phyloP scores from a whole-genome alignment of 2,888 invertebrate genomes.

The Cyclophora albipunctata region DNA sequence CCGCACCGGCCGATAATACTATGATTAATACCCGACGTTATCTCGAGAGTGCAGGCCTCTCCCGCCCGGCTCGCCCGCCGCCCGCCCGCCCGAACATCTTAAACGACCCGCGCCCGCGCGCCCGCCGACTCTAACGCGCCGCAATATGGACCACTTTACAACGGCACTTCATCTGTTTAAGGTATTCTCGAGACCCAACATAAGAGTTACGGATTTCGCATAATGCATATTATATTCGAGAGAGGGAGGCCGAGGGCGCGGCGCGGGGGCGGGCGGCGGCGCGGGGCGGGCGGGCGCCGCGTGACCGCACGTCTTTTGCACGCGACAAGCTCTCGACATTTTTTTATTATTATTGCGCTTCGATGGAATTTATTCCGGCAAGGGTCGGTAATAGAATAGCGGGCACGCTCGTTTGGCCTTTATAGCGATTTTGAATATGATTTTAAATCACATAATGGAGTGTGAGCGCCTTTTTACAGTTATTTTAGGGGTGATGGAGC shows the following conservation, averaged over 20 bases:
- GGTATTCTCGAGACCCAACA: slow-evolving; percentile 61
- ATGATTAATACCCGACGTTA: slow-evolving; percentile 74
- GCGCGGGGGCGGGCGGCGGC: slow-evolving; percentile 20
- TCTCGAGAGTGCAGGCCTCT: slow-evolving; percentile 70
- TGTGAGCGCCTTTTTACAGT: slow-evolving; percentile 56
- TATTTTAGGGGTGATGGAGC: slow-evolving; percentile 43
- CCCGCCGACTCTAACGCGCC: slow-evolving; percentile 13
- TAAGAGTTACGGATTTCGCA: slow-evolving; percentile 75
- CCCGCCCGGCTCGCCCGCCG: slow-evolving; percentile 30
- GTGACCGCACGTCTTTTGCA: slow-evolving; percentile 74
- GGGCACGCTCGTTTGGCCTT: slow-evolving; percentile 56
- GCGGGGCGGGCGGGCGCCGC: slow-evolving; percentile 36
- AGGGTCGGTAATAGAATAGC: slow-evolving; percentile 63
- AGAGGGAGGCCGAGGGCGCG: slow-evolving; percentile 36
- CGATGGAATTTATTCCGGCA: slow-evolving; percentile 66
- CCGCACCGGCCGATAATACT: slow-evolving; percentile 69
- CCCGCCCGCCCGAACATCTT: slow-evolving; percentile 20
- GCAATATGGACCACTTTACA: slow-evolving; percentile 19
- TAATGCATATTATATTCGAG: slow-evolving; percentile 73
- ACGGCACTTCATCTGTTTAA: slow-evolving; percentile 30
- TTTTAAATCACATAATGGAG: slow-evolving; percentile 73
- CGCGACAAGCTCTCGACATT: slow-evolving; percentile 74
- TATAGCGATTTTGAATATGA: slow-evolving; percentile 68
- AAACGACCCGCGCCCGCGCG: slow-evolving; percentile 6
- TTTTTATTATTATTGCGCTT: slow-evolving; percentile 76